Conservation (phyloP, 2,888 invertebrate genomes). For the Dorcus parallelipipedus region DNA sequence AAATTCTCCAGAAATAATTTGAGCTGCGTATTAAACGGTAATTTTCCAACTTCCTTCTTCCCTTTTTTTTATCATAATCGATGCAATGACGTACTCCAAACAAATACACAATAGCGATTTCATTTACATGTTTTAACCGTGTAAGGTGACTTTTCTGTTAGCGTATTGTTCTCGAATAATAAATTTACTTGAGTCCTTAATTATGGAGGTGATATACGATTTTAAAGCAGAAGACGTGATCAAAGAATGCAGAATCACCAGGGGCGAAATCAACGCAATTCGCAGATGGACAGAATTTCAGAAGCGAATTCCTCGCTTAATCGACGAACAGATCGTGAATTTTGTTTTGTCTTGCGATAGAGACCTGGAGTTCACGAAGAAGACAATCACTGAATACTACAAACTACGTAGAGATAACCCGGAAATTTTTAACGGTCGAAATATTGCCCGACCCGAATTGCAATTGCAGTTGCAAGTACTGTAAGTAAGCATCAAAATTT, state of each 20-base stretch:
- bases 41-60: no score
- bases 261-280: conserved; percentile 34
- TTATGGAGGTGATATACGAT: conserved; percentile 20
- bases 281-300: conserved; percentile 32
- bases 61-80: no score
- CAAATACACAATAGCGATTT: no score
- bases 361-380: conserved; percentile 56
- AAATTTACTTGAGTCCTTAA: no score
- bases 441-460: background rate
- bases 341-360: conserved; percentile 66
- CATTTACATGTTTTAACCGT: no score
- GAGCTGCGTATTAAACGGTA: no score
- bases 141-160: no score
- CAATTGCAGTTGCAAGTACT: background rate
- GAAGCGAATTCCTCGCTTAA: conserved; percentile 37
- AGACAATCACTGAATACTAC: conserved; percentile 64
- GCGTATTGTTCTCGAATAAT: no score
- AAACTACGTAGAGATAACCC: conserved; percentile 24
- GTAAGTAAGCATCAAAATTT: background rate
- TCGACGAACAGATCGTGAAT: conserved; percentile 61
- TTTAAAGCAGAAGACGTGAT: conserved; percentile 36
- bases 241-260: conserved; percentile 30
- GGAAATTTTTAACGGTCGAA: background rate
- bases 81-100: no score
- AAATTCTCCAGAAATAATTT: no score